Base-by-base conservation (phyloP, 2,797 vertebrate genomes). In the Syndactyla subalaris region DNA sequence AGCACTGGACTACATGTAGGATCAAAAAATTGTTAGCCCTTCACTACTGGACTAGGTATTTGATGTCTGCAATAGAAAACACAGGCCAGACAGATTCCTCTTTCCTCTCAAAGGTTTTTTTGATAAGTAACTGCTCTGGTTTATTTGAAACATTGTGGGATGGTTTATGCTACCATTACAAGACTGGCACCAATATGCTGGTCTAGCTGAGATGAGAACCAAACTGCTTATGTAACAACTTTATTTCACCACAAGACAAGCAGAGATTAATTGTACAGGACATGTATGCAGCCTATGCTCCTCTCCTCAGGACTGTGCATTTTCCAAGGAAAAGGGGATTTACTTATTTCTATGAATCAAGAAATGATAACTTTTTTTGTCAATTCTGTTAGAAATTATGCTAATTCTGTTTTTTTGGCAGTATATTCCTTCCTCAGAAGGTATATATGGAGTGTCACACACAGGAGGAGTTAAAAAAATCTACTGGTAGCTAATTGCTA, bases 111-210 rank as follows among this genome's bases (percentile, higher is more conserved):
- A 63, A 43, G 45, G 14, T 82, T 89, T 68, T 87, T 52, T 29
- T 77, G n/a, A 71, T 65, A 57, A 61, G 45, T 68, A 92, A 8
- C 38, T 85, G 36, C 49, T 71, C 41, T 65, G 27, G 23, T 72
- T 77, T 93, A 32, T 82, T 89, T 92, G 68, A 66, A 89, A 77
- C 52, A 27, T 61, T 51, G 54, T 16, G 48, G 72, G 72, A 41
- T 80, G 57, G 10, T 21, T 65, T 85, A 49, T 91, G 63, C 52
- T 85, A 3, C 48, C 46, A 39, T 71, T 82, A 82, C n/a, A 77
- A 52, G 36, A 77, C 51, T 83, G 84, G 18, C 49, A 94, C 38
- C 55, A 65, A 29, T 19, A 38, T 14, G 10, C 49, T 89, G 72
- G 38, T 68, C 45, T 58, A 75, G 54, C 34, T 77, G 57, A 87